Percentiles rank a stretch among this genome's conserved stretches.
Conservation (phyloP, 2,888 invertebrate species). For the Amphipoea lucens region DNA sequence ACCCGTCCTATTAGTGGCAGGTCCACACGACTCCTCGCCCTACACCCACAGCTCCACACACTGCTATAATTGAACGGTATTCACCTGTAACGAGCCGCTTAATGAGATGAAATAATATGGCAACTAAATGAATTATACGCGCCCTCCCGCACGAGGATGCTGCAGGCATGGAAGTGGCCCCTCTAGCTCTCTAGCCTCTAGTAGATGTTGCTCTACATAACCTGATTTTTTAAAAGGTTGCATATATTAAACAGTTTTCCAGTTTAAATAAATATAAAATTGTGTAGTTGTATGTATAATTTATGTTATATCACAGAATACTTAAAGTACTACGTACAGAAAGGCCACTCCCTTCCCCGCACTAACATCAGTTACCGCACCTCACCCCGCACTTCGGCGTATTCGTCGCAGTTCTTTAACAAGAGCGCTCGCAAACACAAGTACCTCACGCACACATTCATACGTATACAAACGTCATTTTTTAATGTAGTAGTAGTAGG, state of each 20-base stretch:
- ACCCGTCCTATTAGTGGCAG: neutral
- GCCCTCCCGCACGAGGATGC: constrained; percentile 14
- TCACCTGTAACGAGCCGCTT: constrained; percentile 69
- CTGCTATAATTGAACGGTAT: constrained; percentile 65
- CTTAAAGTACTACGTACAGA: no score
- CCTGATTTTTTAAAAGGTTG: neutral
- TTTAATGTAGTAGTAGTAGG: no score
- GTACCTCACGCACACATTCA: no score
- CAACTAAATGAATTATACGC: constrained; percentile 62
- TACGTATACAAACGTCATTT: no score
- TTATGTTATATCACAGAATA: neutral
- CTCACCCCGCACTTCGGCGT: no score
- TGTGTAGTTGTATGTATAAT: neutral
- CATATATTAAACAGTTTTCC: neutral
- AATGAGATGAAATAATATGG: constrained; percentile 76
- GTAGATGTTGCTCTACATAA: constrained; percentile 1
- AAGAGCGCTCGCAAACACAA: no score
- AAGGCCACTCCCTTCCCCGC: no score
- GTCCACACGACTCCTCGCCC: constrained; percentile 7
- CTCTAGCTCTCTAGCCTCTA: no score
- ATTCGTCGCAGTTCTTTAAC: no score
- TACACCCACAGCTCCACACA: constrained; percentile 7
- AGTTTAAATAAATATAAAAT: neutral
- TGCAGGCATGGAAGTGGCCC: constrained; percentile 27
- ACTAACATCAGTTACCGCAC: no score